Base-by-base conservation (phyloP, 1,140 invertebrate species). In the Drepana arcuata region DNA sequence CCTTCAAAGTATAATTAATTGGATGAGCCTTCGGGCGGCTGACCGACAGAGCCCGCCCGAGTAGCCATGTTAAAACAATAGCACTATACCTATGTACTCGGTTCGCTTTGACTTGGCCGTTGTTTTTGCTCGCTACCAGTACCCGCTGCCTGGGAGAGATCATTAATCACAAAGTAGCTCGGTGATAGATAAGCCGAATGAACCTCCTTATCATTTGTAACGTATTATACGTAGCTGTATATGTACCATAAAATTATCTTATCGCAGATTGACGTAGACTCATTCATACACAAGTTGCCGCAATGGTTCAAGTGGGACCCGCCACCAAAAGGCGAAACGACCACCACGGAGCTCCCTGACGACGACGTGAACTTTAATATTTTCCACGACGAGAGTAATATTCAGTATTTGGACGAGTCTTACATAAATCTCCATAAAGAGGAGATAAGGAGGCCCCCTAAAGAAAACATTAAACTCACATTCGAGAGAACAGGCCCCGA, bases 301-400 rank as follows among this genome's bases (percentile, higher is more conserved):
- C 47, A 57, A 4, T 75, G 74, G 72, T 81, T 81, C 42, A 75
- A 81, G 60, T 82, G 78, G 78, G 78, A 82, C 29, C 70, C 73
- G 2, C 66, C 60, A 3, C 50, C 57, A 6, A 79, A 78, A 56
- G 14, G 52, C 5, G 72, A 81, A 26, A 66, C 67, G 2, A 82
- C 73, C 0, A 79, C 78, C 10, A 72, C 73, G 0, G 65, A 70
- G 2, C 37, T 36, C 16, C 45, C 65, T 1, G 73, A 75, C 5
- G 73, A 77, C 6, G 74, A 77, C 26, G 35, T 58, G 9, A 65
- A 62, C 44, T 71, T 80, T 33, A 77, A 71, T 45, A 60, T 77
- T 41, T 79, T 78, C 35, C 70, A 74, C 31, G 73, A 80, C 9
- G 78, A 82, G 13, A 61, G 58, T 15, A 82, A 72, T 32, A 52